Evolutionary conservation across 2,888 invertebrate genomes (phyloP), one percentile per base, ranked within the genome.

Genomic region (Griposia aprilina): DNA sequence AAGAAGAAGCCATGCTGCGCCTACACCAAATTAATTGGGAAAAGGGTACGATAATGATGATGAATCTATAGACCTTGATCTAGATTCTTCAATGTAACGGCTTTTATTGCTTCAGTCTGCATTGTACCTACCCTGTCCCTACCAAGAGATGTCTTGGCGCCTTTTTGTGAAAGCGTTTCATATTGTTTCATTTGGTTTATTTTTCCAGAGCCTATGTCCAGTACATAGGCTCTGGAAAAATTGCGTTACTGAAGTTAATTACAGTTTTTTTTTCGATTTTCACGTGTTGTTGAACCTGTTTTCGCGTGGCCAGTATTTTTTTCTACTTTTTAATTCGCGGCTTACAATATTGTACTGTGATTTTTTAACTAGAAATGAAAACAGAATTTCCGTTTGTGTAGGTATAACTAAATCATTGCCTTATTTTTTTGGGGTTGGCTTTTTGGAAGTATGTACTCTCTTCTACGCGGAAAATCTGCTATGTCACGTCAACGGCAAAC

Each of bases 171-270:
- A 63, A 50, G 57, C 45, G 3, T 59, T 83, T 63, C 59, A 78
- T 55, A 36, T 52, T 36, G 20, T 77, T 57, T 48, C 20, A 65
- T 52, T 84, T 30, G 15, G 17, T 36, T 30, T 67, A 41, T 45
- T 62, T 66, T 78, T 71, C 30, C 41, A 50, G 74, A 55, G 45
- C 55, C 62, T 59, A 60, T 57, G 30, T 60, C 57, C n/a, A n/a
- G n/a, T n/a, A n/a, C n/a, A n/a, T n/a, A n/a, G n/a, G n/a, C n/a
- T n/a, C 23, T 23, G 57, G 36, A n/a, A n/a, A n/a, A n/a, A 74
- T 82, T 85, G 81, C 75, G 55, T 85, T 85, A 74, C 66, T 82
- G 55, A 66, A 81, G 81, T 82, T 84, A 69, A 82, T 82, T 65
- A 74, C 62, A n/a, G 15, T 45, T 30, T 80, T 80, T 80, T 80